Base-by-base conservation (phyloP, 2,113 vertebrate genomes). In the Myotis lucifugus region DNA sequence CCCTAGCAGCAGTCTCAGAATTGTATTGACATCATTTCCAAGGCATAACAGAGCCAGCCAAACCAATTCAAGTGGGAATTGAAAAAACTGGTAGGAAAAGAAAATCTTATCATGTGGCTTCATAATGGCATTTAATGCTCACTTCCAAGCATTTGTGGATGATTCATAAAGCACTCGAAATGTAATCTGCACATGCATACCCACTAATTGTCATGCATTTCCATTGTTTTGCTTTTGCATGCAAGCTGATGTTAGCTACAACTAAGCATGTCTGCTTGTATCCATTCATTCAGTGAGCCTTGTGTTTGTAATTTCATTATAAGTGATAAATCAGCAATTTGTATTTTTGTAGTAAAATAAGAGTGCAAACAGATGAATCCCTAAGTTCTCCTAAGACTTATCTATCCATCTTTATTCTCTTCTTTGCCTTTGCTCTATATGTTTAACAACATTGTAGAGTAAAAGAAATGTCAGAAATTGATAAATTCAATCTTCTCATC, bases 181-280 rank as follows among this genome's bases (percentile, higher is more conserved):
- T 85, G 76, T 93, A 70, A 85, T 74, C 64, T 70, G 59, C 46
- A 67, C 64, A 90, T 77, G 85, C 61, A 66, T 90, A 64, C 46
- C 34, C 92, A 90, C 95, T 97, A 95, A 96, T 93, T 86, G 52
- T 70, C 88, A 88, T 96, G 90, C 94, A 93, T 96, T 93, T 95
- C 54, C 95, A 97, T 93, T 95, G 88, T 94, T 94, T 92, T 17
- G 93, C 90, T 97, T 96, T 89, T 97, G 97, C 97, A 97, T 97
- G 96, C 86, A 94, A 95, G 48, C 40, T 95, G 86, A 88, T 95
- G 59, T 88, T 83, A 95, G 69, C 90, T 96, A 85, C 59, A 84
- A 46, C 83, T 66, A 93, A 93, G 97, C 96, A 96, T 97, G 97
- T 86, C 83, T 96, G 95, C 95, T 85, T 96, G 88, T 64, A 91